phyloP scores from a whole-genome alignment of 1,140 invertebrate genomes.

The Parapsyche elsis region DNA sequence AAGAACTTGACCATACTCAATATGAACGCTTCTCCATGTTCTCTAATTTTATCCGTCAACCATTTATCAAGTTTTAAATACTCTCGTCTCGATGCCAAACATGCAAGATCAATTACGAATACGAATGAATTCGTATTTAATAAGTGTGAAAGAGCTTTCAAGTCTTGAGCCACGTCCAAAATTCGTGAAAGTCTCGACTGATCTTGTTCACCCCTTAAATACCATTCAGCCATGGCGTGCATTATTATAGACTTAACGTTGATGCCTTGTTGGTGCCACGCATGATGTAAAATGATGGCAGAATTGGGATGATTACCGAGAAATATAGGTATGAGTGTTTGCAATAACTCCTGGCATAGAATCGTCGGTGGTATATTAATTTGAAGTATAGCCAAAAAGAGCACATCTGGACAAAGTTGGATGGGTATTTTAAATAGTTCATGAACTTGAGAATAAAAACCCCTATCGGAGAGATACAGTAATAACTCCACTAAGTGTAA shows the following conservation, averaged over 20 bases:
- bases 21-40: slow-evolving; percentile 92
- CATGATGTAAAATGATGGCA: slow-evolving; percentile 91
- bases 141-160: slow-evolving; percentile 94
- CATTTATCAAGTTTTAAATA: slow-evolving; percentile 99
- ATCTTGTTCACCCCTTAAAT: slow-evolving; percentile 90
- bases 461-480: slow-evolving; percentile 86
- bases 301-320: slow-evolving; percentile 95
- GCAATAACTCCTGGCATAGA: slow-evolving; percentile 85
- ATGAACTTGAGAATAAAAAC: slow-evolving; percentile 82
- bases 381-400: slow-evolving; percentile 88
- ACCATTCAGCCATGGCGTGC: slow-evolving; percentile 98
- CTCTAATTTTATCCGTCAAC: slow-evolving; percentile 95
- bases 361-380: slow-evolving; percentile 80
- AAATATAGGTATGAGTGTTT: slow-evolving; percentile 89
- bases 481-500: slow-evolving; percentile 91
- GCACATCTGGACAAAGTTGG: slow-evolving; percentile 92
- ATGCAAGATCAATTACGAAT: slow-evolving; percentile 98
- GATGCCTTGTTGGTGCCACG: slow-evolving; percentile 86
- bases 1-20: slow-evolving; percentile 87
- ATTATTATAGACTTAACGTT: slow-evolving; percentile 89
- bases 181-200: slow-evolving; percentile 93
- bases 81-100: slow-evolving; percentile 93
- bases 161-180: slow-evolving; percentile 96
- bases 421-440: slow-evolving; percentile 94
- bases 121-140: slow-evolving; percentile 92